These are phyloP conservation scores for Salvator merianae DNA, from an alignment of 2,113 vertebrate species.

Conservation along the genomic window DNA sequence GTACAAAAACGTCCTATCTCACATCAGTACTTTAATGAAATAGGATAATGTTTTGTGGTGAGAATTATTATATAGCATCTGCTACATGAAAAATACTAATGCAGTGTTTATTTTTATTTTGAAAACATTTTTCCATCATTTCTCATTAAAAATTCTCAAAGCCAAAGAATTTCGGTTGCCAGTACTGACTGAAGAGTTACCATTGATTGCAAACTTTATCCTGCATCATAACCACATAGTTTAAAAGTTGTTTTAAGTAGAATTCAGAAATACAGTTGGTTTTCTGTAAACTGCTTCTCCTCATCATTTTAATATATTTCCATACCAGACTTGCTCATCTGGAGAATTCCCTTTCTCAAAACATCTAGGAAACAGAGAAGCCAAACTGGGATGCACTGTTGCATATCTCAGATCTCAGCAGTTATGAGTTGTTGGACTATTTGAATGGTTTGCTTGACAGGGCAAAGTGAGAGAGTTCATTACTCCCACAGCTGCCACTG, in stretches of 20 bases:
- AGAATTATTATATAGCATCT: background rate
- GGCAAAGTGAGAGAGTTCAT: conserved; percentile 1
- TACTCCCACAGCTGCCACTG: background rate
- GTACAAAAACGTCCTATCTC: background rate
- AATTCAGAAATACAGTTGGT: background rate
- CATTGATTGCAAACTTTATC: background rate
- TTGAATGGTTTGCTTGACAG: conserved; percentile 16
- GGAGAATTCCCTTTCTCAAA: background rate
- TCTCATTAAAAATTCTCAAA: background rate
- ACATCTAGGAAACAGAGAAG: background rate
- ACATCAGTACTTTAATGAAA: background rate
- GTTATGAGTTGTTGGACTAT: background rate
- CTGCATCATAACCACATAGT: background rate
- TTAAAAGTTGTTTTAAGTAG: background rate
- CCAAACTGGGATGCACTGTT: background rate
- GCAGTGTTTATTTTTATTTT: too few relatives aligned
- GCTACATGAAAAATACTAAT: background rate
- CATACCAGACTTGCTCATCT: conserved; percentile 1
- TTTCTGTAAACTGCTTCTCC: background rate
- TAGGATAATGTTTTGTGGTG: background rate
- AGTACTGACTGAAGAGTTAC: too few relatives aligned
- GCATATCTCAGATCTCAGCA: background rate
- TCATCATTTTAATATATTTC: background rate
- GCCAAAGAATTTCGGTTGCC: background rate
- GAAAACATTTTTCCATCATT: background rate